phyloP scores from a whole-genome alignment of 1,140 invertebrate species.

The Dryas iulia region DNA sequence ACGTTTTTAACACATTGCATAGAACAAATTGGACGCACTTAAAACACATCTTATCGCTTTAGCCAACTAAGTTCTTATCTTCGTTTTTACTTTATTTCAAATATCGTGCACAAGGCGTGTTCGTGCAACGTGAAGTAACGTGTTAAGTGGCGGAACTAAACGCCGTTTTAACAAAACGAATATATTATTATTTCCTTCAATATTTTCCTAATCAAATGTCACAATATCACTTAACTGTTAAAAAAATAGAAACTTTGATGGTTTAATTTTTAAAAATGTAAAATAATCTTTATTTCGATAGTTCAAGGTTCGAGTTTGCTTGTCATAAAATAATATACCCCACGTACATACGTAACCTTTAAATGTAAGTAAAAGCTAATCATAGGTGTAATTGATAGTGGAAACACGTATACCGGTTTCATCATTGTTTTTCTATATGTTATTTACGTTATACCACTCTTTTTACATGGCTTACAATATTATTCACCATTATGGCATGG shows the following conservation, averaged over 20 bases:
- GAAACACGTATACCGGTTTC: neutral
- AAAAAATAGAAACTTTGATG: conserved; percentile 12
- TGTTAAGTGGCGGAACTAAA: neutral
- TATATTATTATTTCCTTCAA: neutral
- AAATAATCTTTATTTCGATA: neutral
- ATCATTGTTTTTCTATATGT: neutral
- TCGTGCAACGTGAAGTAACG: too few species aligned
- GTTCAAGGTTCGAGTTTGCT: neutral
- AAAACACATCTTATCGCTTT: too few species aligned
- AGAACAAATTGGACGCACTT: too few species aligned
- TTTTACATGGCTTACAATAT: too few species aligned
- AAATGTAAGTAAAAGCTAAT: conserved; percentile 5
- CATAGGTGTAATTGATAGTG: neutral
- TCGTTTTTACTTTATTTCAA: too few species aligned
- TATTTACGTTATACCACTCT: too few species aligned
- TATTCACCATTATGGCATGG: too few species aligned
- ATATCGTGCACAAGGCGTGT: too few species aligned
- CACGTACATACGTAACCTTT: conserved; percentile 8
- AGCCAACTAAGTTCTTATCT: too few species aligned
- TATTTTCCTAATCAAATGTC: neutral
- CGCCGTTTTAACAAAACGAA: too few species aligned
- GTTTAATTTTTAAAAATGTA: neutral
- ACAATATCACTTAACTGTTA: conserved; percentile 3
- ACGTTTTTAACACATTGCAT: too few species aligned
- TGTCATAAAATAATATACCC: neutral